Base-by-base conservation (phyloP, 2,888 invertebrate genomes). In the Platycheirus rosarum region DNA sequence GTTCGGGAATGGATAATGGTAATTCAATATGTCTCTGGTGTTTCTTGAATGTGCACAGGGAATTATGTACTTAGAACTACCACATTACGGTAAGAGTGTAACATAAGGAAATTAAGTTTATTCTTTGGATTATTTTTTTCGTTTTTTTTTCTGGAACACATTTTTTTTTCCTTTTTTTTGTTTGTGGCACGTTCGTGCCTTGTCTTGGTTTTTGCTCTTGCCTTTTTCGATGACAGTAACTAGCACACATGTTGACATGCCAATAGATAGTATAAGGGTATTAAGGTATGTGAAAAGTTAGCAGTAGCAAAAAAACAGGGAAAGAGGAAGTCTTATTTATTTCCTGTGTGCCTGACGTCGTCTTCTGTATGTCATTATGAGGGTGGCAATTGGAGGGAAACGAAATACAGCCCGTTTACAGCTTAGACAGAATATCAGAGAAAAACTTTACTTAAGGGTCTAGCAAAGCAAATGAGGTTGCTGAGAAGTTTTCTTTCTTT, bases 31-130 rank as follows among this genome's bases (percentile, higher is more conserved):
- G 60, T 65, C 70, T 71, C 62, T 14, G 57, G 53, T 48, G 62
- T 51, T 51, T 63, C 70, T 70, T 75, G 75, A 62, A 65, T 32
- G 66, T 71, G 57, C 18, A 13, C 40, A 73, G 68, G 76, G 82
- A 73, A 82, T 82, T 82, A 82, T 73, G 71, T 82, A 77, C 82
- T 82, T 82, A 76, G 71, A 82, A 82, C 82, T 82, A 77, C 82
- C 76, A 71, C 82, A 82, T 82, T 82, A 82, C 62, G 48, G 53
- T 65, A 70, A 62, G 71, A 63, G 63, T 76, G 55, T 76, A 82
- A 71, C 80, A 76, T 80, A 80, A 82, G 82, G 80, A 80, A 80
- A 76, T 80, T 80, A 80, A 80, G 80, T 75, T 80, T 80, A 70
- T 70, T 70, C 35, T 6, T 29, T 29, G 11, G 2, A 3, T 20